Percentiles rank a stretch among this genome's conserved stretches.
Evolutionary conservation across 2,888 invertebrate genomes (phyloP).

Genomic region (Melanotus villosus): DNA sequence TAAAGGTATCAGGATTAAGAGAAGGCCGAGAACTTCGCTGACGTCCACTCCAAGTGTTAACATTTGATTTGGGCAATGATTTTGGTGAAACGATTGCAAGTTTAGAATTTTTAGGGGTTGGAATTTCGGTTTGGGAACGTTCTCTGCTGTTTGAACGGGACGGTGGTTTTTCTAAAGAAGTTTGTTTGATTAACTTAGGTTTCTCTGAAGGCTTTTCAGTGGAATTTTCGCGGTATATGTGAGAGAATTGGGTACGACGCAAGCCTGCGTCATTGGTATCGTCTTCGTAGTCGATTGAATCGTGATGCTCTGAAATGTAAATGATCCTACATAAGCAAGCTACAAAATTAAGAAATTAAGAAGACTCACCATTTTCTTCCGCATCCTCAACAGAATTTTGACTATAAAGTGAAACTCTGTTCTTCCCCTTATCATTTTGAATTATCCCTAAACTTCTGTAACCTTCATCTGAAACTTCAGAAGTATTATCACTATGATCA

Average conservation of each 20-base stretch:
- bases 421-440: slow-evolving; percentile 70
- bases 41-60: slow-evolving; percentile 85
- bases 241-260: slow-evolving; percentile 79
- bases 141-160: slow-evolving; percentile 69
- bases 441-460: slow-evolving; percentile 85
- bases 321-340: too few species aligned
- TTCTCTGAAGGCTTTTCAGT: slow-evolving; percentile 38
- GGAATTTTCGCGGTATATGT: slow-evolving; percentile 73
- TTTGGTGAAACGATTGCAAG: slow-evolving; percentile 66
- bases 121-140: slow-evolving; percentile 64
- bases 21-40: slow-evolving; percentile 69
- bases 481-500: slow-evolving; percentile 83
- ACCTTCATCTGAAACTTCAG: slow-evolving; percentile 89
- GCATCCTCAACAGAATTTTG: slow-evolving; percentile 82
- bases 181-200: slow-evolving; percentile 42
- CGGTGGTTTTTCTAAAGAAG: slow-evolving; percentile 69
- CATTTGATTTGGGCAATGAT: slow-evolving; percentile 69
- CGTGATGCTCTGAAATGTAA: slow-evolving; percentile 76
- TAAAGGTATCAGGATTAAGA: slow-evolving; percentile 77
- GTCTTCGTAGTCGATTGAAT: slow-evolving; percentile 72
- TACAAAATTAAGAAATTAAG: too few species aligned
- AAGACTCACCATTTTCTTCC: slow-evolving; percentile 76
- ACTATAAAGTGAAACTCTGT: slow-evolving; percentile 79
- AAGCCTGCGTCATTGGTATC: slow-evolving; percentile 80
- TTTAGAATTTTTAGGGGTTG: slow-evolving; percentile 65